Evolutionary conservation across 2,113 vertebrate species (phyloP).

Genomic region (Cyprinus carpio): DNA sequence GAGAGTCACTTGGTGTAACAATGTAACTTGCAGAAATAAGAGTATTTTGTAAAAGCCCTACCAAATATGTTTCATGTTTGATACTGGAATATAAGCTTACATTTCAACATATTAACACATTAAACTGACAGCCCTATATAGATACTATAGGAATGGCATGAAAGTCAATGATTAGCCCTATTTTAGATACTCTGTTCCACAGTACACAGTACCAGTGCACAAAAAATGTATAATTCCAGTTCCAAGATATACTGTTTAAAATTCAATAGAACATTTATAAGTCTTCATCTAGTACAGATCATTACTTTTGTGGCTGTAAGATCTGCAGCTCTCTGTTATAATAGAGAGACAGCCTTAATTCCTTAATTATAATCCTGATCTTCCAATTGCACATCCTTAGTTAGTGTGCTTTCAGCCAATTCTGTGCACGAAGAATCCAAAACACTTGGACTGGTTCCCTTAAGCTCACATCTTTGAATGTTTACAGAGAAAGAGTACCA

Average conservation of each 20-base stretch:
- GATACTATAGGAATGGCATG: background rate
- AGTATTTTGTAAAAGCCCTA: background rate
- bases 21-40: background rate
- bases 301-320: constrained; percentile 3
- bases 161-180: background rate
- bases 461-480: background rate
- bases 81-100: background rate
- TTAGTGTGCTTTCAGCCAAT: background rate
- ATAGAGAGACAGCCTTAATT: background rate
- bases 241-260: background rate
- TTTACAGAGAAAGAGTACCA: background rate
- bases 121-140: background rate
- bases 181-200: background rate
- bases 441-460: background rate
- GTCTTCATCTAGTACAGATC: background rate
- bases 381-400: background rate
- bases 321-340: background rate
- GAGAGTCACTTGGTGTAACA: background rate
- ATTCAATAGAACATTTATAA: background rate
- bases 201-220: background rate
- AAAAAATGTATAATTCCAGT: background rate
- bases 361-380: constrained; percentile 18
- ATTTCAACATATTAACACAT: background rate
- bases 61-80: background rate
- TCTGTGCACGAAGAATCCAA: background rate